A percentile compares a stretch with the other conserved stretches of the same genome.
Conservation (phyloP, 1,140 invertebrate genomes). For the Diachasma alloeum region DNA sequence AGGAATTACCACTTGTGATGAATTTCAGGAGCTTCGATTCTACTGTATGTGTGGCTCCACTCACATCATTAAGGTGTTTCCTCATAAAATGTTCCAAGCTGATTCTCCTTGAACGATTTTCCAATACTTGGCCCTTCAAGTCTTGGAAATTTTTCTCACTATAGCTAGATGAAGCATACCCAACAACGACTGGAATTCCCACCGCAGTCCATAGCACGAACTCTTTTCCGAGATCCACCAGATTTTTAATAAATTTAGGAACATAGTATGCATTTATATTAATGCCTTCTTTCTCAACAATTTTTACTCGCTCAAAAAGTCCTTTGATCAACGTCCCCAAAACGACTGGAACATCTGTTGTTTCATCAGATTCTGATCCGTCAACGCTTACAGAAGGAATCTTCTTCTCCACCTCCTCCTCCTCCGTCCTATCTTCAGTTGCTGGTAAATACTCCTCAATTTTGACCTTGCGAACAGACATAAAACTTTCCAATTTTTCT, state of each 20-base stretch:
- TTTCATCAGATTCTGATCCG: too few species aligned
- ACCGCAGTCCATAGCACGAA: conserved; percentile 24
- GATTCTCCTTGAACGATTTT: neutral
- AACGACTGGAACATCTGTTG: too few species aligned
- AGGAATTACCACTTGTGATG: neutral
- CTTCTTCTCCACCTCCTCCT: too few species aligned
- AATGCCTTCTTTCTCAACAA: neutral
- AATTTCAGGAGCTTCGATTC: neutral
- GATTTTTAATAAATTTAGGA: neutral
- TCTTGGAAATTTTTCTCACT: conserved; percentile 22
- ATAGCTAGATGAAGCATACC: conserved; percentile 5
- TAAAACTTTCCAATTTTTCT: neutral
- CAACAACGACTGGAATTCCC: neutral
- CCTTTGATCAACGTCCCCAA: neutral
- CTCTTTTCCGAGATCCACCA: conserved; percentile 10
- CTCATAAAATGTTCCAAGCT: conserved; percentile 8
- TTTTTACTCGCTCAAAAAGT: neutral
- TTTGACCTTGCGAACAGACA: neutral
- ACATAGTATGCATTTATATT: conserved; percentile 10
- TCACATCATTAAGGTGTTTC: conserved; percentile 10
- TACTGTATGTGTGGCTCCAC: neutral
- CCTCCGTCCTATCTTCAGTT: neutral
- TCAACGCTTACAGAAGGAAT: too few species aligned
- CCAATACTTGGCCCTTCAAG: conserved; percentile 1
- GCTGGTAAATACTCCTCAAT: neutral